Evolutionary conservation across 2,797 vertebrate genomes (phyloP).

Genomic region (Hephaestus fuliginosus): DNA sequence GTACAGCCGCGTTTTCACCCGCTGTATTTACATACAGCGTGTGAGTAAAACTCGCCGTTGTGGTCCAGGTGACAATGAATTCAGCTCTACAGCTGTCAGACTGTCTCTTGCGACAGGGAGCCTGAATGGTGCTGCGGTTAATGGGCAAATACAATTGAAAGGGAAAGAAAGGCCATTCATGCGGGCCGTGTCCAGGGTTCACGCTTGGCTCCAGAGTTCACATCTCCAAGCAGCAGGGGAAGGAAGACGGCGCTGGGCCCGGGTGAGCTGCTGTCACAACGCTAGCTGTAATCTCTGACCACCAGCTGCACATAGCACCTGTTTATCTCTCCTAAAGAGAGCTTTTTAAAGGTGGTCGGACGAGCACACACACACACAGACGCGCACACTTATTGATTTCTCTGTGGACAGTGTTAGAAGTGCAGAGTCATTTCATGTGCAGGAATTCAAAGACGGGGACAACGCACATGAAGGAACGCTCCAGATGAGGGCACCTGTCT

Average conservation of each 20-base stretch:
- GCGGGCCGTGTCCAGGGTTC: constrained; percentile 14
- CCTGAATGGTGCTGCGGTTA: constrained; percentile 31
- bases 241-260: constrained; percentile 50
- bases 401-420: constrained; percentile 26
- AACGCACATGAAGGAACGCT: background rate
- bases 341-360: constrained; percentile 50
- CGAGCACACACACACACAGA: constrained; percentile 4
- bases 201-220: constrained; percentile 10
- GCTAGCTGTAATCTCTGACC: constrained; percentile 76
- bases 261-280: constrained; percentile 68
- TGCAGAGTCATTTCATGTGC: constrained; percentile 33
- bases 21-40: constrained; percentile 30
- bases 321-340: constrained; percentile 70
- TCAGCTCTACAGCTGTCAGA: constrained; percentile 24
- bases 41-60: constrained; percentile 19
- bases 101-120: constrained; percentile 14
- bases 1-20: constrained; percentile 15
- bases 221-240: constrained; percentile 31
- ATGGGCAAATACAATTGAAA: constrained; percentile 41
- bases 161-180: constrained; percentile 10
- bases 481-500: constrained; percentile 45
- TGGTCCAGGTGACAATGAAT: constrained; percentile 37
- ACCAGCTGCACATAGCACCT: constrained; percentile 75
- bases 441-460: constrained; percentile 41
- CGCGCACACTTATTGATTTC: constrained; percentile 41